Conservation (phyloP, 2,113 vertebrate genomes). For the Phalacrocorax brasilianus region DNA sequence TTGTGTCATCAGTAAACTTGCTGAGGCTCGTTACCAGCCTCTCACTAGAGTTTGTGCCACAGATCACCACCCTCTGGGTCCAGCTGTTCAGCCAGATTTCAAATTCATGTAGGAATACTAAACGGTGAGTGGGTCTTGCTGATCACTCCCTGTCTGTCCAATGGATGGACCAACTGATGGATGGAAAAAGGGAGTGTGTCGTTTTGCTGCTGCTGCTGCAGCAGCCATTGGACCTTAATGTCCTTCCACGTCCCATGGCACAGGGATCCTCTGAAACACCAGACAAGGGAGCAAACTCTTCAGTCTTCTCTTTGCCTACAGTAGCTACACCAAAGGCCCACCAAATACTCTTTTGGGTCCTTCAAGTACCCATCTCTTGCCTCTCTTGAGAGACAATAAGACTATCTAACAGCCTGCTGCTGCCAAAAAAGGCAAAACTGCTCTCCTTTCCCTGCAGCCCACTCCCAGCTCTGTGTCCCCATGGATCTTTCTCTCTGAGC, state of each 20-base stretch:
- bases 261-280: neutral
- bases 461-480: neutral
- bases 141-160: neutral
- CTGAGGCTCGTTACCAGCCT: neutral
- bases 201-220: neutral
- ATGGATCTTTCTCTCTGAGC: neutral
- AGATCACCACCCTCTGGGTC: neutral
- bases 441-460: neutral
- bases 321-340: neutral
- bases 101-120: neutral
- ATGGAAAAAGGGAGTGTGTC: fast-evolving
- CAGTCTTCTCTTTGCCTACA: neutral
- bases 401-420: neutral
- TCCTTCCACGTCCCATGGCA: neutral
- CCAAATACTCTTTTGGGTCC: neutral
- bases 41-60: neutral
- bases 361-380: neutral
- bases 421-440: neutral
- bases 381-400: neutral
- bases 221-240: neutral
- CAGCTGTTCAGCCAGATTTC: neutral
- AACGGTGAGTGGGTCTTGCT: neutral
- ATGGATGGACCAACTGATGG: neutral
- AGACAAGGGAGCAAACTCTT: neutral
- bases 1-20: neutral